A percentile compares a stretch with the other conserved stretches of the same genome.
Conservation (phyloP, 2,113 vertebrate genomes). For the Cygnus buccinator region DNA sequence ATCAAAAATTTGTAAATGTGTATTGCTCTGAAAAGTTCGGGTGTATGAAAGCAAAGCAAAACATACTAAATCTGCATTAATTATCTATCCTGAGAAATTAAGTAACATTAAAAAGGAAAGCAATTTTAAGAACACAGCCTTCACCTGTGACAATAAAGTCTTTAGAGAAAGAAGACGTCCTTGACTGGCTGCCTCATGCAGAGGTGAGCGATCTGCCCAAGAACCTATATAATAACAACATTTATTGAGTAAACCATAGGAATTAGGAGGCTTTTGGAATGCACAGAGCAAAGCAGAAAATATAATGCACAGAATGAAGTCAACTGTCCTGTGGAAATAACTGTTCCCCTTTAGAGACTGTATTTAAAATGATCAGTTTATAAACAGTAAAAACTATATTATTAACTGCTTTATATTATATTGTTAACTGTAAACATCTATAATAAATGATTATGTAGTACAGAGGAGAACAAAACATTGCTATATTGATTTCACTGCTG, state of each 20-base stretch:
- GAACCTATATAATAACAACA: conserved; percentile 81
- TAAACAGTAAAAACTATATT: background rate
- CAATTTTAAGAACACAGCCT: conserved; percentile 18
- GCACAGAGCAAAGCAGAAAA: conserved; percentile 13
- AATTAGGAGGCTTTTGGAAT: background rate
- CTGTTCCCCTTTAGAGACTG: background rate
- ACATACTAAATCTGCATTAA: background rate
- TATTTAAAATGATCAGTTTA: background rate
- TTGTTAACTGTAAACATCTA: background rate
- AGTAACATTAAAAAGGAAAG: background rate
- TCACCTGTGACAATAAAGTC: conserved; percentile 92
- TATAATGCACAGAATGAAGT: background rate
- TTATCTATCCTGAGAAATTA: background rate
- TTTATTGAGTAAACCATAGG: conserved; percentile 5
- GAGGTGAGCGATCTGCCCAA: conserved; percentile 93
- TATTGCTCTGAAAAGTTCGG: background rate
- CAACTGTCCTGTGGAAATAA: background rate
- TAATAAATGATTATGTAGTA: background rate
- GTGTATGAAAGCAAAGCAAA: background rate
- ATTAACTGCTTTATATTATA: background rate
- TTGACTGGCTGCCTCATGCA: conserved; percentile 94
- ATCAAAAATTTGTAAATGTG: background rate
- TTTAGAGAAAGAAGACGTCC: conserved; percentile 92
- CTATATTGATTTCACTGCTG: background rate
- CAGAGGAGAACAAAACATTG: background rate